phyloP scores from a whole-genome alignment of 2,113 vertebrate genomes.

The Anoura caudifer region DNA sequence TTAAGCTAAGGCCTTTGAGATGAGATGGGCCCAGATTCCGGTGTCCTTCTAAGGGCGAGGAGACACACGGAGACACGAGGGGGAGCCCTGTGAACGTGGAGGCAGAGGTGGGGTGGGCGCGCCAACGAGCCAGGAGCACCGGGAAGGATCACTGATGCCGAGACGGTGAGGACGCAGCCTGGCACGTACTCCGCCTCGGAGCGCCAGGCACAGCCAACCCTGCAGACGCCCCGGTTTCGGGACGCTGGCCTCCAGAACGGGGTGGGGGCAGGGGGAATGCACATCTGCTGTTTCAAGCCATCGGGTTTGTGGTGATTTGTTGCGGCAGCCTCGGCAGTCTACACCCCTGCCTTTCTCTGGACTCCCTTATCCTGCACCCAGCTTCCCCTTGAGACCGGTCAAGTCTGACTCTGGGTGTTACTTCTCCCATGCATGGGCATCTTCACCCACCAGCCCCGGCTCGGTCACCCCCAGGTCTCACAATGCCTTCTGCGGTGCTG shows the following conservation, averaged over 20 bases:
- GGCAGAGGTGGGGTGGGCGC: neutral
- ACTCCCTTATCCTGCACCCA: no score
- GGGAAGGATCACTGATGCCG: rapidly evolving
- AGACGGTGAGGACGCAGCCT: neutral
- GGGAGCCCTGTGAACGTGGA: neutral
- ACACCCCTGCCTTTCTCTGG: neutral
- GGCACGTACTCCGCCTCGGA: neutral
- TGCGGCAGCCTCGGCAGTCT: neutral
- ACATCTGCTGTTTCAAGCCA: neutral
- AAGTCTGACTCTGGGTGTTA: neutral
- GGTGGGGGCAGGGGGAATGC: no score
- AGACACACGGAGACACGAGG: neutral
- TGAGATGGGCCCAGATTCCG: neutral
- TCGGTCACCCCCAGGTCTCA: rapidly evolving
- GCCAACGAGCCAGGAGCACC: neutral
- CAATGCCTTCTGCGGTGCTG: rapidly evolving
- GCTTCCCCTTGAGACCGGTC: neutral
- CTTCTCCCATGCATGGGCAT: rapidly evolving
- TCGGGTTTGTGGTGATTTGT: neutral
- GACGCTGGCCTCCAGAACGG: neutral
- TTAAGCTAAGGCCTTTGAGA: neutral
- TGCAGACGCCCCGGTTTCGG: rapidly evolving
- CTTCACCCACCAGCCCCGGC: neutral
- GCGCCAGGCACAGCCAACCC: neutral
- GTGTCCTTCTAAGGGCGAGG: neutral